Evolutionary conservation across 2,888 invertebrate genomes (phyloP).

Genomic region (Rapana venosa): DNA sequence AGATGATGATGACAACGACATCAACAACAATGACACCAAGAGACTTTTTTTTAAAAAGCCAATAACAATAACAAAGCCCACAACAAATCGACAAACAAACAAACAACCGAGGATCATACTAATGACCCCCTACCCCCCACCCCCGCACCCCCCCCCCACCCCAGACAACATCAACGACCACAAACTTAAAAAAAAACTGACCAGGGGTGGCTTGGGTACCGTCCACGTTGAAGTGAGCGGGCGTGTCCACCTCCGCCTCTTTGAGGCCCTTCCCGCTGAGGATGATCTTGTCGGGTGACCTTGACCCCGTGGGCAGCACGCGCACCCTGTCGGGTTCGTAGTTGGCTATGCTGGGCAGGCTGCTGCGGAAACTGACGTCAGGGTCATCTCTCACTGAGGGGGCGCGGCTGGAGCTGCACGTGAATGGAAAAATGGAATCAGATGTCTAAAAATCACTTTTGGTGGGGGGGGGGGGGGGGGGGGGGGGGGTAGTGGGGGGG

Average conservation of each 20-base stretch:
- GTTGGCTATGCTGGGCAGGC: background rate
- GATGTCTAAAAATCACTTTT: background rate
- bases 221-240: constrained; percentile 67
- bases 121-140: too few species aligned
- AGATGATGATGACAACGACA: background rate
- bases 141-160: too few species aligned
- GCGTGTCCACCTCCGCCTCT: constrained; percentile 64
- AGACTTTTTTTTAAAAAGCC: too few species aligned
- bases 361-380: constrained; percentile 25
- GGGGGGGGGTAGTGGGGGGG: too few species aligned
- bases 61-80: too few species aligned
- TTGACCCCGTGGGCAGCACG: background rate
- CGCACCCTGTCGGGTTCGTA: background rate
- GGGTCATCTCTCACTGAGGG: constrained; percentile 27
- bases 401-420: background rate
- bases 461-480: too few species aligned
- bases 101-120: background rate
- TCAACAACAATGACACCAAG: too few species aligned
- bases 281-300: constrained; percentile 59
- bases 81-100: background rate
- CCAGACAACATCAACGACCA: background rate
- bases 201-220: constrained; percentile 65
- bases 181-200: constrained; percentile 30
- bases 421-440: background rate
- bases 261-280: constrained; percentile 67